These are phyloP conservation scores for Paraescarpia echinospica DNA, from an alignment of 1,140 invertebrate genomes.

Conservation along the genomic window DNA sequence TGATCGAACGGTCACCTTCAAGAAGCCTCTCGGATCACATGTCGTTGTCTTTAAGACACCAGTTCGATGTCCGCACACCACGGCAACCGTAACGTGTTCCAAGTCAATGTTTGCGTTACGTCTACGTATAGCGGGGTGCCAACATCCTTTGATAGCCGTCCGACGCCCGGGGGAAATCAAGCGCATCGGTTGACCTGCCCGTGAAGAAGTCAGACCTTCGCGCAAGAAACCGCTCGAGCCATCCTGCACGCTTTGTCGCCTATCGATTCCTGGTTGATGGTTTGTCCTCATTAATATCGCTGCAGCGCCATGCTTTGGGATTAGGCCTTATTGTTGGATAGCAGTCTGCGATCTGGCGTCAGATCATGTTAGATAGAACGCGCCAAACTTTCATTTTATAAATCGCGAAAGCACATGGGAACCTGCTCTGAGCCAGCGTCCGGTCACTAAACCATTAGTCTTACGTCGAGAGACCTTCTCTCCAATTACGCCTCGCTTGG, in stretches of 20 bases:
- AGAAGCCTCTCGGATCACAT: not conserved
- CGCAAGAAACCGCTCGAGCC: not conserved
- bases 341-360: not conserved
- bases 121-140: not conserved
- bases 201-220: not conserved
- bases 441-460: not conserved
- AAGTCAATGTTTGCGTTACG: not conserved
- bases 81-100: not conserved
- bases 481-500: not conserved
- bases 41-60: not conserved
- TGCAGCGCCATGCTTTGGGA: not conserved
- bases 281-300: not conserved
- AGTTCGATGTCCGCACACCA: not conserved
- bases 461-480: not conserved
- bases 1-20: not conserved
- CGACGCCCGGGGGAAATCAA: not conserved
- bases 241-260: not conserved
- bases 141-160: not conserved
- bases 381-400: not conserved
- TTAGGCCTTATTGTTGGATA: not conserved
- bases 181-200: not conserved
- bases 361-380: not conserved
- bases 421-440: not conserved
- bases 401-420: not conserved
- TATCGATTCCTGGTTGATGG: not conserved